Conservation (phyloP, 2,797 vertebrate species). For the Propithecus perrieri region DNA sequence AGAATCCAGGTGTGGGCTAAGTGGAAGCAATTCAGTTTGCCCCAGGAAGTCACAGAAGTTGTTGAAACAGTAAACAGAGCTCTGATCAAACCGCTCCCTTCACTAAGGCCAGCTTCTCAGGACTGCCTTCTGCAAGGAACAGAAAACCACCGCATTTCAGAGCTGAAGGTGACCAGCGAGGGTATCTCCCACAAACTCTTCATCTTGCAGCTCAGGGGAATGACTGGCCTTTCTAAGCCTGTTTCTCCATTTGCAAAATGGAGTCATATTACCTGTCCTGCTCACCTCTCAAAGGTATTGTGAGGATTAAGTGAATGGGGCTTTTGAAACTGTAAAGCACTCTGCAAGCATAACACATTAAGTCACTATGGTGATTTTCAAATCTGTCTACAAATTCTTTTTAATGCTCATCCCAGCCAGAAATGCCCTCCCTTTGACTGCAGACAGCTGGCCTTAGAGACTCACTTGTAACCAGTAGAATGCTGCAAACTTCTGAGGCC, state of each 20-base stretch:
- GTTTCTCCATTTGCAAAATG: conserved; percentile 31
- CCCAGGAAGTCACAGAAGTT: conserved; percentile 40
- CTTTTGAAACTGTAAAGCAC: neutral
- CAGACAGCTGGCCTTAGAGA: neutral
- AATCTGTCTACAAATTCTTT: neutral
- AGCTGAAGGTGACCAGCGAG: neutral
- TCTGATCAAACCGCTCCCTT: neutral
- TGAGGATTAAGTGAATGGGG: neutral
- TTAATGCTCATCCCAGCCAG: neutral
- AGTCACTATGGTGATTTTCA: neutral
- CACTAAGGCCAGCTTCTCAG: conserved; percentile 28
- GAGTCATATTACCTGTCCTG: neutral
- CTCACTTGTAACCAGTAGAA: neutral
- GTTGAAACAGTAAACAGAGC: conserved; percentile 35
- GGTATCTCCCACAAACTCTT: neutral
- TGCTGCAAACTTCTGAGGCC: neutral
- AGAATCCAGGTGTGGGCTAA: conserved; percentile 51
- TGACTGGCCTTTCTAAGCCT: neutral
- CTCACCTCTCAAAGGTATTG: neutral
- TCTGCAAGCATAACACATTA: neutral
- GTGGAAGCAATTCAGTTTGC: conserved; percentile 28
- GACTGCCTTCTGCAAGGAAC: neutral
- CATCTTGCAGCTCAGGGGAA: neutral
- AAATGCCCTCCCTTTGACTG: neutral
- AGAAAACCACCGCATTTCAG: neutral